phyloP scores from a whole-genome alignment of 2,888 invertebrate genomes.

The Agapostemon virescens region DNA sequence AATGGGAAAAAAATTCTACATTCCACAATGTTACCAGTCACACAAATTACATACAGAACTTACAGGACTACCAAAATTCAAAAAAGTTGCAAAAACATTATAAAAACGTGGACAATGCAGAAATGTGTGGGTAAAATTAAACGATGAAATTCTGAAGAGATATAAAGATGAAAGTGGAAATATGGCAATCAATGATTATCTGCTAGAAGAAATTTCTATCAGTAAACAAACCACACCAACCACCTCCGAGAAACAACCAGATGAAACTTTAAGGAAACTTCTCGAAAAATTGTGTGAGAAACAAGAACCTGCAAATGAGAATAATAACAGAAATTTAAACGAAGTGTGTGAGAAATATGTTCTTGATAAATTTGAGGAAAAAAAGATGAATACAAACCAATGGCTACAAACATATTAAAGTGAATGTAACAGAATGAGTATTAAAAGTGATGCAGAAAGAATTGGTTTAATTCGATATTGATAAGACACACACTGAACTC shows the following conservation, averaged over 20 bases:
- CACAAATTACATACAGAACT: background rate
- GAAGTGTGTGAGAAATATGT: slow-evolving; percentile 28
- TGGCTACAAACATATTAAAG: slow-evolving; percentile 31
- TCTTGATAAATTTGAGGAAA: slow-evolving; percentile 26
- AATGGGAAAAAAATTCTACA: background rate
- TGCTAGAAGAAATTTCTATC: background rate
- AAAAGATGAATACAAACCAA: slow-evolving; percentile 21
- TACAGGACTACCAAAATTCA: background rate
- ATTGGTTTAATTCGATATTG: slow-evolving; percentile 39
- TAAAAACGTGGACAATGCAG: background rate
- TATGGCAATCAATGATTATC: background rate
- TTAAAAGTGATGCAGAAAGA: slow-evolving; percentile 20
- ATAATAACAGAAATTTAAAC: slow-evolving; percentile 20
- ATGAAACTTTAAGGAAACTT: background rate
- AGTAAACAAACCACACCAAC: background rate
- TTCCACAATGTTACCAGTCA: background rate
- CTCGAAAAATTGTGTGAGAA: slow-evolving; percentile 21
- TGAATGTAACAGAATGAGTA: slow-evolving; percentile 25
- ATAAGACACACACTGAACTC: slow-evolving; percentile 11
- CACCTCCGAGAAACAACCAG: background rate
- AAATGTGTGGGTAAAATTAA: background rate
- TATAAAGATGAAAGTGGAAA: background rate
- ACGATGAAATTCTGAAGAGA: background rate
- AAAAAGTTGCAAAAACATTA: background rate
- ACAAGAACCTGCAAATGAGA: background rate